Evolutionary conservation across 2,113 vertebrate species (phyloP).

Genomic region (Rhineura floridana): DNA sequence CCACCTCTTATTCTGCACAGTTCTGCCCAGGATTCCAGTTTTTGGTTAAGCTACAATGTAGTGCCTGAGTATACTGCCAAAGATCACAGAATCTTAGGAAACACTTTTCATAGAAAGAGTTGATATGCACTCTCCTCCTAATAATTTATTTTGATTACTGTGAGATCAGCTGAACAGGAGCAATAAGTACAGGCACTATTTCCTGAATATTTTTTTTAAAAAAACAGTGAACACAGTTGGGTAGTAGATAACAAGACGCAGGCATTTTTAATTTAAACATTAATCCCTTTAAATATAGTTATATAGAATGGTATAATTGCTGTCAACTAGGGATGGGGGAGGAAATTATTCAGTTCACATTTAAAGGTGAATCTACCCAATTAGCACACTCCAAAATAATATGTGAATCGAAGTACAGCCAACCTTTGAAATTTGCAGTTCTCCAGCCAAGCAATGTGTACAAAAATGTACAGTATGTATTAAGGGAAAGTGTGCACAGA

Average conservation of each 20-base stretch:
- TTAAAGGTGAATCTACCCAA: no score
- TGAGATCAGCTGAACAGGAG: background rate
- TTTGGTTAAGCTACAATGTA: background rate
- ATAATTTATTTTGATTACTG: background rate
- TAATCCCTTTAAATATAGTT: background rate
- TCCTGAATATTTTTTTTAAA: no score
- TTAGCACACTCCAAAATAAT: no score
- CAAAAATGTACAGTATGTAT: no score
- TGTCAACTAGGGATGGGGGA: no score
- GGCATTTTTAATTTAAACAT: background rate
- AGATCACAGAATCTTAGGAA: background rate
- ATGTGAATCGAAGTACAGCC: no score
- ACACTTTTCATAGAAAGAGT: background rate
- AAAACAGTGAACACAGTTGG: background rate
- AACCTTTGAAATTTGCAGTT: no score
- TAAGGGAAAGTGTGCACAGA: no score
- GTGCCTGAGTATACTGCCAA: background rate
- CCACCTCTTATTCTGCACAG: background rate
- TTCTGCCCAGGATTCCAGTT: background rate
- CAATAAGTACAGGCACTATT: no score
- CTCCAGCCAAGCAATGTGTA: no score
- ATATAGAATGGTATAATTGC: background rate
- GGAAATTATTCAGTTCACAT: no score
- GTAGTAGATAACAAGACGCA: background rate
- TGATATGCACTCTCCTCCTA: background rate